Evolutionary conservation across 92 coral and sea anemone genomes (phyloP).

Genomic region (Plumapathes pennacea): DNA sequence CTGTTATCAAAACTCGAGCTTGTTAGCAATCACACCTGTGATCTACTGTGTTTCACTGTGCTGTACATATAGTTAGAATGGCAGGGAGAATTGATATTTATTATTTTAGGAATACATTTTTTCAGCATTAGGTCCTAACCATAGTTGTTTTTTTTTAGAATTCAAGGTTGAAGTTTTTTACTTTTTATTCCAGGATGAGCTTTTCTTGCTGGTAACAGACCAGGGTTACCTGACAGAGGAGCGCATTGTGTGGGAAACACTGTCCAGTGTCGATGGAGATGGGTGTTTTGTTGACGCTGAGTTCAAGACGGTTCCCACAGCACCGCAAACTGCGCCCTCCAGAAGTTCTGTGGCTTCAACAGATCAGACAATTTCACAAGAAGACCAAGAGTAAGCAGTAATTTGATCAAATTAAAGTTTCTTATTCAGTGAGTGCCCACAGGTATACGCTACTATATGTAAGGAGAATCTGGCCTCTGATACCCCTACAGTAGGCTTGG

Average conservation of each 20-base stretch:
- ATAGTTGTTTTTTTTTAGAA: too few species aligned
- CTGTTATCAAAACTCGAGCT: too few species aligned
- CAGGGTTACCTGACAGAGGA: constrained; percentile 98
- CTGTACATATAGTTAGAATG: too few species aligned
- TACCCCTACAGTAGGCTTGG: too few species aligned
- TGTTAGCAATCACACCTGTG: too few species aligned
- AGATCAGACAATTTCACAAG: constrained; percentile 67
- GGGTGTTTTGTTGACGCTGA: constrained; percentile 83
- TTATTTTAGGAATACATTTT: too few species aligned
- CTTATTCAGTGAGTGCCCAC: too few species aligned
- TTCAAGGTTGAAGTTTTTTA: neutral
- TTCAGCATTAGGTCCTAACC: too few species aligned
- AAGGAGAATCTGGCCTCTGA: too few species aligned
- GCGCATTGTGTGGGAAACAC: constrained; percentile 89
- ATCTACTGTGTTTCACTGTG: too few species aligned
- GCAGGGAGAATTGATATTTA: too few species aligned
- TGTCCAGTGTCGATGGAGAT: constrained; percentile 92
- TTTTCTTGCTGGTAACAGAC: constrained; percentile 92
- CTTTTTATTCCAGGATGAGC: constrained; percentile 59
- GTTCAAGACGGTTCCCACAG: constrained; percentile 61
- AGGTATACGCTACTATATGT: too few species aligned
- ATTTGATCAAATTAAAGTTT: neutral
- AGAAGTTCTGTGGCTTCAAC: constrained; percentile 6
- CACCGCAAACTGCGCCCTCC: constrained; percentile 27
- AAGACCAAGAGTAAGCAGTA: constrained; percentile 93